Evolutionary conservation across 2,113 vertebrate species (phyloP).

Genomic region (Phoxinus phoxinus): DNA sequence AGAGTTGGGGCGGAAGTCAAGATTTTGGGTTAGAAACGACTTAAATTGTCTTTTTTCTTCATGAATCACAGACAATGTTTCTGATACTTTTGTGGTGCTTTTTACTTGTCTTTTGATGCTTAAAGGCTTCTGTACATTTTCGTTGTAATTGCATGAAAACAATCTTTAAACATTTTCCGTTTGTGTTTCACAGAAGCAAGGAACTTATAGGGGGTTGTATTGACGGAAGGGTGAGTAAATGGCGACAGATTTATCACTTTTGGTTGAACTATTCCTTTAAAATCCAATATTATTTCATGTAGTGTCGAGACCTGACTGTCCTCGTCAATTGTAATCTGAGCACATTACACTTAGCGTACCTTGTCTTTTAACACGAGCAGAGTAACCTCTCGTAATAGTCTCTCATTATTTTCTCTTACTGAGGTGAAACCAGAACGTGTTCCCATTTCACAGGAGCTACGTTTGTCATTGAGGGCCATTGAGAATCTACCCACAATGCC

Average conservation of each 20-base stretch:
- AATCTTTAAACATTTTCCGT: background rate
- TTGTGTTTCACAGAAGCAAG: background rate
- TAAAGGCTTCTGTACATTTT: background rate
- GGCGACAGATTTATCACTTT: background rate
- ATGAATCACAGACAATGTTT: background rate
- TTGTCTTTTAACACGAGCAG: constrained; percentile 1
- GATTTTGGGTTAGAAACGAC: background rate
- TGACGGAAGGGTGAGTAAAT: background rate
- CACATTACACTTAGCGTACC: background rate
- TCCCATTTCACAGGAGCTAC: constrained; percentile 25
- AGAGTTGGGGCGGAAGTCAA: background rate
- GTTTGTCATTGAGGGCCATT: constrained; percentile 66
- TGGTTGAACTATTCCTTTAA: background rate
- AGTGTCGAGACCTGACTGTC: background rate
- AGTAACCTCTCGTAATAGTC: constrained; percentile 24
- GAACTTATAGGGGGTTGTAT: background rate
- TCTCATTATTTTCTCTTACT: constrained; percentile 28
- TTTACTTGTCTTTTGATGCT: background rate
- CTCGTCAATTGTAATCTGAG: constrained; percentile 11
- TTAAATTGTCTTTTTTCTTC: background rate
- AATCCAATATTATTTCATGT: background rate
- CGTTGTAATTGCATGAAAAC: background rate
- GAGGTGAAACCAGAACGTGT: constrained; percentile 45
- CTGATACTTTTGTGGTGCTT: background rate
- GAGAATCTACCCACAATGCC: constrained; percentile 71